Evolutionary conservation across 2,888 invertebrate genomes (phyloP).

Genomic region (Rhagophthalmus giganteus): DNA sequence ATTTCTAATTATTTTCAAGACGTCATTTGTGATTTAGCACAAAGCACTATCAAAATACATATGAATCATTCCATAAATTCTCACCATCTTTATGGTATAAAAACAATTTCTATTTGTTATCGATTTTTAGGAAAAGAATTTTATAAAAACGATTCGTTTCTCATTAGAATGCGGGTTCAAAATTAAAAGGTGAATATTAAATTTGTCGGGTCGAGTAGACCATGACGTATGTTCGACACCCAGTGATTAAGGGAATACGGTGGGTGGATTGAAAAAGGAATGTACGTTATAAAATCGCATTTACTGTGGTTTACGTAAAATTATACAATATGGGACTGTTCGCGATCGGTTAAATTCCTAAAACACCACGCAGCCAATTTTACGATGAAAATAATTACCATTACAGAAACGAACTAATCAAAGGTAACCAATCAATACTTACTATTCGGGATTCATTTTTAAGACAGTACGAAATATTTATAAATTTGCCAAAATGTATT

Average conservation of each 20-base stretch:
- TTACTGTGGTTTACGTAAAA: no score
- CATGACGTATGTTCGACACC: slow-evolving; percentile 27
- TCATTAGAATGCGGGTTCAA: slow-evolving; percentile 2
- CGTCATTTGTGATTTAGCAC: no score
- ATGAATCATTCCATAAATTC: no score
- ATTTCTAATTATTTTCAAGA: no score
- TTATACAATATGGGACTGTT: no score
- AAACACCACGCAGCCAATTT: slow-evolving; percentile 20
- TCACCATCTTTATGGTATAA: no score
- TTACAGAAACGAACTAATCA: slow-evolving; percentile 42
- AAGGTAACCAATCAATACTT: slow-evolving; percentile 61
- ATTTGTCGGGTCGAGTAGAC: slow-evolving; percentile 19
- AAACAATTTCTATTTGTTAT: not conserved
- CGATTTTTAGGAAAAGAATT: no score
- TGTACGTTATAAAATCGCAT: no score
- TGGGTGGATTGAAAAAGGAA: slow-evolving; percentile 16
- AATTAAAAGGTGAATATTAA: slow-evolving; percentile 9
- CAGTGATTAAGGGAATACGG: slow-evolving; percentile 24
- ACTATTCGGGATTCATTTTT: slow-evolving; percentile 84
- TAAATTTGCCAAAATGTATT: slow-evolving; percentile 15
- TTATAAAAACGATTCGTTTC: no score
- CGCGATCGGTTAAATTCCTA: no score
- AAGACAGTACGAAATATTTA: slow-evolving; percentile 13
- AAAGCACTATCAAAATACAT: no score
- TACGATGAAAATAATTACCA: slow-evolving; percentile 42